Conservation (phyloP, 2,888 invertebrate genomes). For the Oxycera nigricornis region DNA sequence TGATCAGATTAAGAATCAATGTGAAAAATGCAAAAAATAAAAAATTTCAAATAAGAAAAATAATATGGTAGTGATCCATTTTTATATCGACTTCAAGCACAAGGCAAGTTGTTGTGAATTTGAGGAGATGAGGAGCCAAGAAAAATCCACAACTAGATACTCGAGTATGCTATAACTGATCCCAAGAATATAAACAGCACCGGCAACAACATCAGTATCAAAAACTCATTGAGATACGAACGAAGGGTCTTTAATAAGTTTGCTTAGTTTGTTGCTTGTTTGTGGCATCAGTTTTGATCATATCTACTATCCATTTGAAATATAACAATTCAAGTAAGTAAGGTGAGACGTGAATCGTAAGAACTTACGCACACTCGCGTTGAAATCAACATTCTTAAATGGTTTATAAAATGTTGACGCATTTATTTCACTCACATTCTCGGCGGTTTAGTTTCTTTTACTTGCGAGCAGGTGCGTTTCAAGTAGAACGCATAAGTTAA, state of each 20-base stretch:
- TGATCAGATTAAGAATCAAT: slow-evolving; percentile 41
- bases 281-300: slow-evolving; percentile 23
- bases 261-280: slow-evolving; percentile 18
- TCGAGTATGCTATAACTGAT: not conserved
- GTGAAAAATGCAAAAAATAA: slow-evolving; percentile 34
- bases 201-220: not conserved
- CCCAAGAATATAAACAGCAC: not conserved
- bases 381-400: slow-evolving; percentile 24
- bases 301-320: slow-evolving; percentile 17
- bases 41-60: slow-evolving; percentile 7
- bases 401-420: slow-evolving; percentile 31
- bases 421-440: slow-evolving; percentile 8
- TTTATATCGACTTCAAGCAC: not conserved
- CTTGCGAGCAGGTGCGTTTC: slow-evolving; percentile 4
- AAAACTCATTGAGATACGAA: not conserved
- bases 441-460: not conserved
- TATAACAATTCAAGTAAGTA: not conserved
- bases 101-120: not conserved
- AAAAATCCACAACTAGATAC: too few species aligned
- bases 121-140: too few species aligned
- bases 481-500: not conserved
- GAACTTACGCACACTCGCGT: not conserved
- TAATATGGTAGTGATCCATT: not conserved
- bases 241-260: slow-evolving; percentile 25
- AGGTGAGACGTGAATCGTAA: not conserved